phyloP scores from a whole-genome alignment of 2,797 vertebrate genomes.

The Manis pentadactyla region DNA sequence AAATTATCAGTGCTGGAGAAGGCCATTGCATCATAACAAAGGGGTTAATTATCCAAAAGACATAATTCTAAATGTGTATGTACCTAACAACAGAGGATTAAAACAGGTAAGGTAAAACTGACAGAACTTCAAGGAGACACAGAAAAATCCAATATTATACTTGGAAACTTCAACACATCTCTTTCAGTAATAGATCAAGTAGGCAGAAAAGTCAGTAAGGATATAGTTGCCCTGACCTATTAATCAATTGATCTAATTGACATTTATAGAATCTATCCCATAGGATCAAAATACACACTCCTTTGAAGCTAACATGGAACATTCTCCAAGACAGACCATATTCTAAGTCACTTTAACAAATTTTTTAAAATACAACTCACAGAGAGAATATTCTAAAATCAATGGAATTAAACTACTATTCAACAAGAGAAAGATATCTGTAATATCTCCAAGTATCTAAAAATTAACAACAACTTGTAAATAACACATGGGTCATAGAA shows the following conservation, averaged over 20 bases:
- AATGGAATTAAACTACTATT: background rate
- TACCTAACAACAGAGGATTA: background rate
- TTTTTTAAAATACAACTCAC: background rate
- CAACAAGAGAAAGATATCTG: background rate
- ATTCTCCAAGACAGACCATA: background rate
- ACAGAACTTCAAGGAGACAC: background rate
- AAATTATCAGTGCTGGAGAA: background rate
- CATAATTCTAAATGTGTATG: background rate
- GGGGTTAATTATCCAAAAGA: background rate
- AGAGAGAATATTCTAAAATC: background rate
- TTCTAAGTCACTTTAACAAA: background rate
- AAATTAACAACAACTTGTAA: background rate
- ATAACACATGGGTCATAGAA: background rate
- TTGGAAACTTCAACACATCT: background rate
- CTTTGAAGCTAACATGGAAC: background rate
- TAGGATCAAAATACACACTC: background rate
- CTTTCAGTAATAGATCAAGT: background rate
- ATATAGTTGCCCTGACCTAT: background rate
- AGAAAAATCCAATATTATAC: background rate
- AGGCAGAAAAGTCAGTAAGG: background rate
- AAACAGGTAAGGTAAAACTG: background rate
- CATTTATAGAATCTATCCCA: background rate
- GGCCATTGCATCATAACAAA: background rate
- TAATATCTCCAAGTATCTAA: background rate
- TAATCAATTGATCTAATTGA: background rate